Base-by-base conservation (phyloP, 2,888 invertebrate species). In the Hyppa rectilinea region DNA sequence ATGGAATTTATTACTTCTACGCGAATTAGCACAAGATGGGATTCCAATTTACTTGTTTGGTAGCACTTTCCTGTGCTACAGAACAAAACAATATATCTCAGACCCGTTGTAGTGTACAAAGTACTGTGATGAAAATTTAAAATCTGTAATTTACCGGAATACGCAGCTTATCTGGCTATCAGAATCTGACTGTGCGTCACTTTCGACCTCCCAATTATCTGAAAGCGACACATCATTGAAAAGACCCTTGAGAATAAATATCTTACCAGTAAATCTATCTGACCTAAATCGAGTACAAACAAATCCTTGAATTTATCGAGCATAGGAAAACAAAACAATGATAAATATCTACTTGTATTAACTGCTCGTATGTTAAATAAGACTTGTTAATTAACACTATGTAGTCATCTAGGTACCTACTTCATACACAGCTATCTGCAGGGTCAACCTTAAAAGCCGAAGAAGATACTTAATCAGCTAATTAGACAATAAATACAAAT, bases 261-360 rank as follows among this genome's bases (percentile, higher is more conserved):
- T 92, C 92, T 87, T 83, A 80, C 77, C 86, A 88, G 86, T 87
- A 86, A 88, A 94, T 94, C 94, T 90, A 88, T 87, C 84, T 94
- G 95, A 95, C 95, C 94, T 89, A 94, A 92, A 92, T 94, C 82
- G 71, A 87, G 88, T 83, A 87, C 84, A 87, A 89, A 89, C 86
- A 86, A 87, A 94, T 92, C 95, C 95, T 95, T 95, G 94, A 91
- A 85, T 89, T 92, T 92, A 95, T 95, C 93, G 89, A 91, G 84
- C 88, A 85, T 83, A 89, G 81, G 87, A 87, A 88, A 90, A 88
- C 87, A 89, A 88, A 89, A 88, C 87, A 89, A 67, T 76, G 87
- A 89, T 88, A 89, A 87, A 83, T 78, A 81, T 75, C 80, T 63
- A 84, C 81, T 85, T 80, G 49, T 59, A 55, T 45, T 47, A 56